Conservation (phyloP, 2,797 vertebrate genomes). For the Muscicapa striata region DNA sequence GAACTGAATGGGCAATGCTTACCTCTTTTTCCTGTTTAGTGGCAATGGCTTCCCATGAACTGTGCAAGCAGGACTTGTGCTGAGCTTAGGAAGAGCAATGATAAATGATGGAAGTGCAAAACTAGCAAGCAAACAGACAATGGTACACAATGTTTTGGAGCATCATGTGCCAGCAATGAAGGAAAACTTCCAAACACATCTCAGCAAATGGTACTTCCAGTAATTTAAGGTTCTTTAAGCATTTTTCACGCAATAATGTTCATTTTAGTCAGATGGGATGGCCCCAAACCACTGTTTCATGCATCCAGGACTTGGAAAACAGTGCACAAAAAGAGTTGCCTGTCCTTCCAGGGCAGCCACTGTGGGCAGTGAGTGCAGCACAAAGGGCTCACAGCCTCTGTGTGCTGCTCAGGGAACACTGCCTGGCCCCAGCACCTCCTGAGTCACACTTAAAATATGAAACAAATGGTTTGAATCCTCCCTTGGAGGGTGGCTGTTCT, state of each 20-base stretch:
- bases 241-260: neutral
- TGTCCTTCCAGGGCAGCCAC: neutral
- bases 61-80: neutral
- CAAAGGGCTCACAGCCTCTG: neutral
- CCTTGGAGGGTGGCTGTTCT: neutral
- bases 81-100: neutral
- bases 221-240: neutral
- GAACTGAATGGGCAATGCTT: neutral
- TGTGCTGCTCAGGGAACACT: neutral
- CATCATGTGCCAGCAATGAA: neutral
- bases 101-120: neutral
- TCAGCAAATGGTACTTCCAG: accelerated
- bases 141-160: accelerated
- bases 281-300: neutral
- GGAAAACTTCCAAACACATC: neutral
- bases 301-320: neutral
- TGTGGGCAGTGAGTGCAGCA: neutral
- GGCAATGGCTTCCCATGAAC: neutral
- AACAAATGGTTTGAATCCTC: conserved; percentile 22
- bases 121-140: accelerated
- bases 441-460: conserved; percentile 45
- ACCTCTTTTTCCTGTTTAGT: neutral
- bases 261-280: neutral
- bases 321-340: neutral
- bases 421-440: neutral